These are phyloP conservation scores for Callosobruchus maculatus DNA, from an alignment of 2,888 invertebrate genomes.

Conservation along the genomic window DNA sequence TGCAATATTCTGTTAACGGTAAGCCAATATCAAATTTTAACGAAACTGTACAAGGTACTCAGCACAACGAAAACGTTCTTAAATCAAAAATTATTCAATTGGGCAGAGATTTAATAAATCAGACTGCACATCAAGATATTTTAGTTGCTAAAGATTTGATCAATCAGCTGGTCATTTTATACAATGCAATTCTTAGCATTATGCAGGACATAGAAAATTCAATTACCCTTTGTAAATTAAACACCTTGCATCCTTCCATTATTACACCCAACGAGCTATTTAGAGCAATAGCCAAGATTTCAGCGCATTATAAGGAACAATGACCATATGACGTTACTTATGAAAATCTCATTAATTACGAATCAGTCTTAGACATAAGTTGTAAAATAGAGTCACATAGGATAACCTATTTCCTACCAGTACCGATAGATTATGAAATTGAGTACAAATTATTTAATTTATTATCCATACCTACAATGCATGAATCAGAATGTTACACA, in stretches of 20 bases:
- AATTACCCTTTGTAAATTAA: constrained; percentile 15
- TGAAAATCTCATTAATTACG: constrained; percentile 12
- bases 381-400: constrained; percentile 11
- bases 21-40: constrained; percentile 11
- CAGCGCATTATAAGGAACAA: constrained; percentile 11
- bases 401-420: constrained; percentile 13
- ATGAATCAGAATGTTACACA: constrained; percentile 7
- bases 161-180: neutral
- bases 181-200: neutral
- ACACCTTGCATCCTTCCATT: constrained; percentile 12
- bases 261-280: constrained; percentile 12
- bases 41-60: constrained; percentile 4
- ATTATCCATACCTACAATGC: constrained; percentile 9
- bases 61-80: constrained; percentile 9
- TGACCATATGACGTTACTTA: constrained; percentile 9
- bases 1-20: neutral
- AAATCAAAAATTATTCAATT: neutral
- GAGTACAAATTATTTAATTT: constrained; percentile 10
- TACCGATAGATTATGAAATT: constrained; percentile 13
- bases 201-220: constrained; percentile 10
- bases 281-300: constrained; percentile 9
- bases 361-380: constrained; percentile 9
- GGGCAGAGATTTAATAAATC: neutral
- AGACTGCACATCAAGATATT: constrained; percentile 6
- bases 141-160: constrained; percentile 10